Evolutionary conservation across 2,888 invertebrate species (phyloP).

Genomic region (Xestia sexstrigata): DNA sequence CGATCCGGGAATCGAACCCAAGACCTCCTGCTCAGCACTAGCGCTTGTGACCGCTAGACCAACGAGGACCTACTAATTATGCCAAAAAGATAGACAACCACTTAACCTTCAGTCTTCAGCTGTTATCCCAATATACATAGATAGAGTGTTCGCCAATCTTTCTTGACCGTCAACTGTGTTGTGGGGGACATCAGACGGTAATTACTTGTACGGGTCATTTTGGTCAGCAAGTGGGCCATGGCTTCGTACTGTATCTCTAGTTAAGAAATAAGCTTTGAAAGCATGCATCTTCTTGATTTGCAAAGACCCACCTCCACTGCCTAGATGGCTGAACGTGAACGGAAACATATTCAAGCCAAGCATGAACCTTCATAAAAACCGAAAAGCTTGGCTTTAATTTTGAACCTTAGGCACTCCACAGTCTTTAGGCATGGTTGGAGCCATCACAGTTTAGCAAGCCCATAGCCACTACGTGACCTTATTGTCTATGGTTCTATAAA

Average conservation of each 20-base stretch:
- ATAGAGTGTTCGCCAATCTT: too few species aligned
- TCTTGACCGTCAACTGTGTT: not conserved
- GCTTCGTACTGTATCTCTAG: not conserved
- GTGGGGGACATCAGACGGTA: not conserved
- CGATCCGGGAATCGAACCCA: too few species aligned
- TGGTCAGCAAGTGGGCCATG: not conserved
- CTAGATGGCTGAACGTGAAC: too few species aligned
- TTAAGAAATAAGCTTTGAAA: not conserved
- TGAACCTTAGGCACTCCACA: too few species aligned
- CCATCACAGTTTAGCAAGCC: not conserved
- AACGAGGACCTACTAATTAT: too few species aligned
- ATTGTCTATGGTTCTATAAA: conserved; percentile 63
- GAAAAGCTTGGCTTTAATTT: too few species aligned
- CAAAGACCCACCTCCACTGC: not conserved
- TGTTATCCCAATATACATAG: not conserved
- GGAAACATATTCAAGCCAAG: too few species aligned
- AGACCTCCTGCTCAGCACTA: too few species aligned
- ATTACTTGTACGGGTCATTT: not conserved
- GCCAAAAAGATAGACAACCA: not conserved
- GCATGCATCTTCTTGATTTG: not conserved
- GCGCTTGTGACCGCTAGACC: too few species aligned
- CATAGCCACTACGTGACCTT: not conserved
- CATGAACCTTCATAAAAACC: too few species aligned
- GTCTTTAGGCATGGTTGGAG: not conserved
- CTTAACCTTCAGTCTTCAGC: too few species aligned